A percentile compares a stretch with the other conserved stretches of the same genome.
Conservation (phyloP, 1,140 invertebrate genomes). For the Leptinotarsa undecemlineata region DNA sequence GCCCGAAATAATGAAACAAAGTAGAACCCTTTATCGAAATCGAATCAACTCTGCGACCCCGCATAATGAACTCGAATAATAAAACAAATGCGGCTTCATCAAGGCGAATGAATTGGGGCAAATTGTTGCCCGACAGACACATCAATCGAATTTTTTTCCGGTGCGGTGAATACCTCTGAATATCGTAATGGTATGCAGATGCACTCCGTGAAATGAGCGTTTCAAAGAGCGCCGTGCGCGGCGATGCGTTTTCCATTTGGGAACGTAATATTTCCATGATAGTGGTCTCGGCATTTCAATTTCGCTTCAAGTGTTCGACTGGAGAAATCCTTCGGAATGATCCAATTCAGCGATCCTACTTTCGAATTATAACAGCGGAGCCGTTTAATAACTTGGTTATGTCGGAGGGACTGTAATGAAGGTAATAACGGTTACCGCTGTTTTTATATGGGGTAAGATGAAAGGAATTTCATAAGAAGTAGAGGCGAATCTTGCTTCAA, state of each 20-base stretch:
- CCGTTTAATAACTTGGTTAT: no score
- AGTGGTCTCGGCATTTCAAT: conserved; percentile 2
- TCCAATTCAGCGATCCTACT: neutral
- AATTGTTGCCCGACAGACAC: neutral
- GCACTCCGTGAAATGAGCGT: conserved; percentile 41
- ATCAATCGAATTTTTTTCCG: neutral
- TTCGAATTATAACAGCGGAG: neutral
- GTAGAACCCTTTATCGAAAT: no score
- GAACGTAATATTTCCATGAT: conserved; percentile 19
- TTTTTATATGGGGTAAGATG: no score
- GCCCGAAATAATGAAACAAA: no score
- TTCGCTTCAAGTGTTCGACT: neutral
- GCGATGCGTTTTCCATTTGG: conserved; percentile 15
- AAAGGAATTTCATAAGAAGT: no score
- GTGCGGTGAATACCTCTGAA: conserved; percentile 14
- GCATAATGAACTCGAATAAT: no score
- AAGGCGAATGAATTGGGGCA: neutral
- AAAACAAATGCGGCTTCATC: no score
- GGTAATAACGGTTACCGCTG: no score
- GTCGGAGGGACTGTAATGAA: no score
- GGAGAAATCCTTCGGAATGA: neutral
- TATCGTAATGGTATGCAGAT: conserved; percentile 41
- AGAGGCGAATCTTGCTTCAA: no score
- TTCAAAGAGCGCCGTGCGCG: conserved; percentile 31
- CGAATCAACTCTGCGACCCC: no score